These are phyloP conservation scores for Spisula subtruncata DNA, from an alignment of 2,888 invertebrate genomes.

Conservation along the genomic window DNA sequence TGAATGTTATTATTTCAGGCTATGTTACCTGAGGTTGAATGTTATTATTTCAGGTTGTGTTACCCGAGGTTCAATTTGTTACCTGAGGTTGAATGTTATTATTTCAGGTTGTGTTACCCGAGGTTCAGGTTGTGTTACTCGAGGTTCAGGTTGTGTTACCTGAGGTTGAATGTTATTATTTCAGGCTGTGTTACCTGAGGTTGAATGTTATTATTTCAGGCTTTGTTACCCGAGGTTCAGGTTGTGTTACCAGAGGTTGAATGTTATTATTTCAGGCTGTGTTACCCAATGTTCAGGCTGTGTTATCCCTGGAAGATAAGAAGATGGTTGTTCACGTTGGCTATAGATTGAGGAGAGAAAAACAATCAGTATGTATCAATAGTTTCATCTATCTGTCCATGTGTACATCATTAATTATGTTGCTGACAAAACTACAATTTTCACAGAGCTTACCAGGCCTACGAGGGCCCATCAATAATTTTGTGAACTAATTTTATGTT, in stretches of 20 bases:
- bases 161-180: neutral
- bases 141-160: too few species aligned
- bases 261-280: neutral
- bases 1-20: too few species aligned
- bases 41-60: too few species aligned
- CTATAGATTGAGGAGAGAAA: neutral
- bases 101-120: too few species aligned
- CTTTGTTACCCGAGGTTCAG: too few species aligned
- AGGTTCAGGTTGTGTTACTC: too few species aligned
- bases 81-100: too few species aligned
- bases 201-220: neutral
- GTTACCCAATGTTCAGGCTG: neutral
- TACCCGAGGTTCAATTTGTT: too few species aligned
- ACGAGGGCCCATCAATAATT: too few species aligned
- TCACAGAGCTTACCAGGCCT: too few species aligned
- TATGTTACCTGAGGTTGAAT: too few species aligned
- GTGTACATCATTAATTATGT: neutral
- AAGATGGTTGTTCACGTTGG: neutral
- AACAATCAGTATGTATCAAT: neutral
- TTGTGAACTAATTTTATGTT: too few species aligned
- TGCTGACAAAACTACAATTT: neutral
- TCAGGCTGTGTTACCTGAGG: neutral
- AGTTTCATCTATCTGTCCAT: neutral
- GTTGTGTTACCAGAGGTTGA: neutral
- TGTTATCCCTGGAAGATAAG: neutral